Evolutionary conservation across 2,797 vertebrate genomes (phyloP).

Genomic region (Enteromius viviparus): DNA sequence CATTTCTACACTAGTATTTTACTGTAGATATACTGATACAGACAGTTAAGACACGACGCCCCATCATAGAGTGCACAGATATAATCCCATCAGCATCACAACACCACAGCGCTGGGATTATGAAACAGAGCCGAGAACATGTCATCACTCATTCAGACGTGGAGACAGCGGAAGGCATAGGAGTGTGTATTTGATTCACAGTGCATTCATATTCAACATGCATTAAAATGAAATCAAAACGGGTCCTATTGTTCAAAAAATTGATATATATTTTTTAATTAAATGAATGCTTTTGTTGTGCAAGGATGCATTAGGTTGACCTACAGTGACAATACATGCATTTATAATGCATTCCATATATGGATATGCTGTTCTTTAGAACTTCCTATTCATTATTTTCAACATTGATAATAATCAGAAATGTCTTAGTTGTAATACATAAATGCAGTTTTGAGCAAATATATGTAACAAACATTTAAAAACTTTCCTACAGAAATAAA

Average conservation of each 20-base stretch:
- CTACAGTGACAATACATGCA: neutral
- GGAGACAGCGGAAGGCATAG: neutral
- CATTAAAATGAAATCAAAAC: neutral
- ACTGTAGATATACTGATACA: neutral
- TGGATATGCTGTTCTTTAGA: neutral
- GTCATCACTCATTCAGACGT: neutral
- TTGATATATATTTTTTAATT: neutral
- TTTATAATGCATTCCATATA: neutral
- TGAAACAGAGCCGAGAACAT: conserved; percentile 14
- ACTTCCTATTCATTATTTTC: neutral
- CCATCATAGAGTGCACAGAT: neutral
- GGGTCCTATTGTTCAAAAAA: neutral
- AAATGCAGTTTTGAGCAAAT: neutral
- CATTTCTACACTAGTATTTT: neutral
- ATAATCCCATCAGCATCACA: conserved; percentile 24
- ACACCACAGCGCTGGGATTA: neutral
- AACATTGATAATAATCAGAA: neutral
- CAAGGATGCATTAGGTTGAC: neutral
- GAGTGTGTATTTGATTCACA: neutral
- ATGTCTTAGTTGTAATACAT: too few species aligned
- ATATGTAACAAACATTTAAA: neutral
- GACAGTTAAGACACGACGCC: neutral
- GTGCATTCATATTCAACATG: neutral
- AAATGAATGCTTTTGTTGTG: neutral
- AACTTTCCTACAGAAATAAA: neutral